Percentiles rank a stretch among this genome's conserved stretches.
phyloP scores from a whole-genome alignment of 1,140 invertebrate species.

The Mercenaria mercenaria region DNA sequence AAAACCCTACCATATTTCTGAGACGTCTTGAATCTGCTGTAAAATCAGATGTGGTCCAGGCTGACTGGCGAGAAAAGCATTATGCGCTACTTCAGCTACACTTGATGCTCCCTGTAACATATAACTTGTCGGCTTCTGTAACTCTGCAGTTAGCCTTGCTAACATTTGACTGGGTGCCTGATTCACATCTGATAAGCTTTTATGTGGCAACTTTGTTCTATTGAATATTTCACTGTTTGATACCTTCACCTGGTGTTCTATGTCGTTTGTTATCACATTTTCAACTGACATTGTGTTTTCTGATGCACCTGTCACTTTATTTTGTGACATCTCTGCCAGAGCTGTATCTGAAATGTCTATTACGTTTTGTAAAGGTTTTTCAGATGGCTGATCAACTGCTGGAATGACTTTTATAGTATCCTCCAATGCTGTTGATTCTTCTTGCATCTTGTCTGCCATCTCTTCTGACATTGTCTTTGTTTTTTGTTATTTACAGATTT shows the following conservation, averaged over 20 bases:
- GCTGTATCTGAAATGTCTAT: neutral
- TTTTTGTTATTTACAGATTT: too few relatives aligned
- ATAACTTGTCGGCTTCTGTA: neutral
- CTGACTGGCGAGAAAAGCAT: too few relatives aligned
- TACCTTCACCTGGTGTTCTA: neutral
- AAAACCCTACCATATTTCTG: conserved; percentile 46
- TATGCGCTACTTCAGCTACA: conserved; percentile 30
- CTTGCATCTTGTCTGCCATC: neutral
- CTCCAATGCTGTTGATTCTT: neutral
- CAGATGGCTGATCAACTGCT: neutral
- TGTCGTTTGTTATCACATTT: neutral
- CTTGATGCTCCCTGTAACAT: neutral
- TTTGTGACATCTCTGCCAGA: neutral
- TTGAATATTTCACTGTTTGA: neutral
- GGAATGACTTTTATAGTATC: neutral
- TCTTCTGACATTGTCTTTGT: neutral
- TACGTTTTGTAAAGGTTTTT: neutral
- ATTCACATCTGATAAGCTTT: neutral
- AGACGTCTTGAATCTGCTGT: conserved; percentile 69
- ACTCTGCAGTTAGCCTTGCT: neutral
- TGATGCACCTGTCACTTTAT: neutral
- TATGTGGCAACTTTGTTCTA: neutral
- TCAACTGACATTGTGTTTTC: neutral
- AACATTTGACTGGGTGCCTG: neutral
- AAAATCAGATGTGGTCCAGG: conserved; percentile 69